Conservation (phyloP, 2,888 invertebrate species). For the Sinodicranocentrus sp. region DNA sequence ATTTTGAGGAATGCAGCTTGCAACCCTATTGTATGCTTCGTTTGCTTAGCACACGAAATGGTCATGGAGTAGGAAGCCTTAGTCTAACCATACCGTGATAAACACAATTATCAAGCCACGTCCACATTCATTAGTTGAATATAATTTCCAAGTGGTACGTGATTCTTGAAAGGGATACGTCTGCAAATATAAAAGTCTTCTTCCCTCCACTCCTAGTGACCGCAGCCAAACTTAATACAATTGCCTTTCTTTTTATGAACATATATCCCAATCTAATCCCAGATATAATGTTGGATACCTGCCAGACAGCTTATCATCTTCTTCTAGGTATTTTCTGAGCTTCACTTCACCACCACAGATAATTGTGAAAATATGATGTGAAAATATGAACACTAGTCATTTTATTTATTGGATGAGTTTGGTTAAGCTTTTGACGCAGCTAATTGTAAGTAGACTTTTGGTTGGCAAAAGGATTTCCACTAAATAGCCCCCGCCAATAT, state of each 20-base stretch:
- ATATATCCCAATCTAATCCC: not conserved
- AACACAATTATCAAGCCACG: conserved; percentile 31
- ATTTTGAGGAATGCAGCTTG: conserved; percentile 59
- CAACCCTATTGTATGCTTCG: not conserved
- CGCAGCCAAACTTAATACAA: not conserved
- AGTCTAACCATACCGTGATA: not conserved
- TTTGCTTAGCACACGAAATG: not conserved
- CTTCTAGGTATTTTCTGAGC: not conserved
- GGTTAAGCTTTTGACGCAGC: not conserved
- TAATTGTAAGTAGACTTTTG: not conserved
- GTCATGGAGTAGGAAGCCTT: conserved; percentile 10
- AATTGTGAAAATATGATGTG: too few species aligned
- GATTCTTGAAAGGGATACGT: conserved; percentile 9
- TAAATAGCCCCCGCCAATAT: conserved; percentile 10
- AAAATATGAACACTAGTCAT: too few species aligned
- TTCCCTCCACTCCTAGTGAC: too few species aligned
- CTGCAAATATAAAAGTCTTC: not conserved
- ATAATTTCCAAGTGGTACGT: conserved; percentile 31
- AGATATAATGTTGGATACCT: not conserved
- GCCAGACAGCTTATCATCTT: conserved; percentile 3
- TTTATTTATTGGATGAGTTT: too few species aligned
- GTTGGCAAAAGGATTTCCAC: not conserved
- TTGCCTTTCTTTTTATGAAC: too few species aligned
- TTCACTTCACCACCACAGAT: not conserved
- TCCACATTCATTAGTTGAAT: conserved; percentile 33